Conservation (phyloP, 2,113 vertebrate genomes). For the Dryoscopus gambensis region DNA sequence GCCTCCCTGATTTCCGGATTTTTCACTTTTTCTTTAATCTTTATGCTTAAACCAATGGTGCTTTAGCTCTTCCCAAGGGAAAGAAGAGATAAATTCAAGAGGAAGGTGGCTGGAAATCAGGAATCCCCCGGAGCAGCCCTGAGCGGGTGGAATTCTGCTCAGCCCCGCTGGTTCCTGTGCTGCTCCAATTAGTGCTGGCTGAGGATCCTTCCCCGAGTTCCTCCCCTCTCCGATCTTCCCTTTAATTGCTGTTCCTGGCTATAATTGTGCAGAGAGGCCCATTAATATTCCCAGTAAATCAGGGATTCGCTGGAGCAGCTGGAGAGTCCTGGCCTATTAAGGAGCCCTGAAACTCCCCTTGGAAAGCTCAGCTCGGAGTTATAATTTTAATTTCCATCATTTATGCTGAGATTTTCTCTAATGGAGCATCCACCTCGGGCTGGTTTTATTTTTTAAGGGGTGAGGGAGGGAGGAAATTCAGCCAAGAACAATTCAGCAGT, state of each 20-base stretch:
- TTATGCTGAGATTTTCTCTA: neutral
- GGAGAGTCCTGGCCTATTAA: slow-evolving; percentile 11
- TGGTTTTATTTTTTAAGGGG: neutral
- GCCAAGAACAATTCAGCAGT: neutral
- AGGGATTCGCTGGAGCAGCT: neutral
- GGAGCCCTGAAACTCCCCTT: neutral
- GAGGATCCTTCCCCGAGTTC: neutral
- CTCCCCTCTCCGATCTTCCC: neutral
- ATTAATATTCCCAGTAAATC: slow-evolving; percentile 3
- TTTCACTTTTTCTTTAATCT: neutral
- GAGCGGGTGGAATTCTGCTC: neutral
- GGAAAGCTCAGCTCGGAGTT: neutral
- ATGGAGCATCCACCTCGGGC: neutral
- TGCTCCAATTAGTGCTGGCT: neutral
- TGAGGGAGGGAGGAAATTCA: neutral
- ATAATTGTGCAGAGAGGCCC: neutral
- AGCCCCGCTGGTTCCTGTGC: neutral
- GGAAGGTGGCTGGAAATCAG: neutral
- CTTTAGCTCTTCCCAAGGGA: neutral
- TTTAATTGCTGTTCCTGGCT: slow-evolving; percentile 30
- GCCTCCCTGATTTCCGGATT: neutral
- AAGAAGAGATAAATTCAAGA: neutral
- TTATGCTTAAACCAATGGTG: neutral
- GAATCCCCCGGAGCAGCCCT: neutral
- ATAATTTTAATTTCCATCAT: slow-evolving; percentile 2